These are phyloP conservation scores for Cataglyphis cursor DNA, from an alignment of 2,888 invertebrate species.

Conservation along the genomic window DNA sequence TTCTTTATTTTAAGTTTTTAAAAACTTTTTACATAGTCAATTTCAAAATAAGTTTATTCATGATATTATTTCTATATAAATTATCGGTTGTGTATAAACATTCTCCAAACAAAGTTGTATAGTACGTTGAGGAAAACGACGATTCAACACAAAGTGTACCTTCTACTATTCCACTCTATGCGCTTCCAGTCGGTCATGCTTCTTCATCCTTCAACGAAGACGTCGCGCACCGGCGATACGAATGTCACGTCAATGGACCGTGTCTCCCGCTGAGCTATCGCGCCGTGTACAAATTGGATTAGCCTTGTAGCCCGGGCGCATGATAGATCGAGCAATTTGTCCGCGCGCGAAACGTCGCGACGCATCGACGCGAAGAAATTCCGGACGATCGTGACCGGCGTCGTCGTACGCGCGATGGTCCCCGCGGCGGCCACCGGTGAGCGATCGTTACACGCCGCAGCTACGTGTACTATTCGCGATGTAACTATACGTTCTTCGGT, in stretches of 20 bases:
- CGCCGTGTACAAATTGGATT: constrained; percentile 74
- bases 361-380: constrained; percentile 53
- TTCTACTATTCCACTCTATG: background rate
- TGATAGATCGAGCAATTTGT: constrained; percentile 66
- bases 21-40: background rate
- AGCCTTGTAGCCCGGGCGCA: constrained; percentile 52
- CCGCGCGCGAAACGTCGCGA: constrained; percentile 58
- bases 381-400: constrained; percentile 30
- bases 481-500: constrained; percentile 61
- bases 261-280: constrained; percentile 67
- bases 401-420: constrained; percentile 63
- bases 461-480: constrained; percentile 62
- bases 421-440: constrained; percentile 56
- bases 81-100: too few species aligned
- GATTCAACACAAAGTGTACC: background rate
- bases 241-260: constrained; percentile 69
- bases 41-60: background rate
- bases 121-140: background rate
- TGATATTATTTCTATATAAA: too few species aligned
- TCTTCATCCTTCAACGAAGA: constrained; percentile 49
- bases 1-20: background rate
- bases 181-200: constrained; percentile 21
- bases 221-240: constrained; percentile 41
- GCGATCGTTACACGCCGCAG: constrained; percentile 70
- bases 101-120: too few species aligned